These are phyloP conservation scores for Hybognathus amarus DNA, from an alignment of 2,797 vertebrate species.

Conservation along the genomic window DNA sequence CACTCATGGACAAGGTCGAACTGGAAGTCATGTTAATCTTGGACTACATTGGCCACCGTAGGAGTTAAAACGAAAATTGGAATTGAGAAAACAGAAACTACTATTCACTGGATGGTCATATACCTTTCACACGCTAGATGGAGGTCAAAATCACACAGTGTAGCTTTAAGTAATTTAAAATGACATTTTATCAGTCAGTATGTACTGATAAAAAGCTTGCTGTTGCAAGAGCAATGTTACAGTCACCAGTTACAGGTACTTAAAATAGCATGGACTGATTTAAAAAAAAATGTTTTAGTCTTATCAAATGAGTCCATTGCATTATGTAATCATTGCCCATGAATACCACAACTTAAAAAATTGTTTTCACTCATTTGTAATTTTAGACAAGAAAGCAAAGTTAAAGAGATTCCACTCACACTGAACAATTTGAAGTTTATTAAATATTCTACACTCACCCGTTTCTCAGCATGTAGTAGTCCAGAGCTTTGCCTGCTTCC, in stretches of 20 bases:
- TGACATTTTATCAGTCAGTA: not conserved
- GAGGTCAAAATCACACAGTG: too few species aligned
- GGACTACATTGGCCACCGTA: too few species aligned
- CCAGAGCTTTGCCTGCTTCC: conserved; percentile 94
- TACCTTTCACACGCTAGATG: too few species aligned
- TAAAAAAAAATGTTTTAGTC: not conserved
- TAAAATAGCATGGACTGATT: not conserved
- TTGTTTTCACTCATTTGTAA: not conserved
- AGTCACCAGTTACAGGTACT: not conserved
- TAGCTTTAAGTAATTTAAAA: not conserved
- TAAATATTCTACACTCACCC: conserved; percentile 80
- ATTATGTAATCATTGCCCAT: not conserved
- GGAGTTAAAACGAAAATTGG: too few species aligned
- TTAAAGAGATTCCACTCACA: not conserved
- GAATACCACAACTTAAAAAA: not conserved
- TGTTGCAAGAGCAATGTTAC: not conserved
- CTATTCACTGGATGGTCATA: too few species aligned
- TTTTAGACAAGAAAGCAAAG: not conserved
- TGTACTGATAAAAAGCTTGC: not conserved
- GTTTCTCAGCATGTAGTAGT: conserved; percentile 99
- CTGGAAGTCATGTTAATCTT: too few species aligned
- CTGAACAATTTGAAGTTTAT: not conserved
- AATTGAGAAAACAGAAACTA: too few species aligned
- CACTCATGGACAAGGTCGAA: too few species aligned
- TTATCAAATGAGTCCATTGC: not conserved